Base-by-base conservation (phyloP, 2,888 invertebrate genomes). In the Drosophila tripunctata region DNA sequence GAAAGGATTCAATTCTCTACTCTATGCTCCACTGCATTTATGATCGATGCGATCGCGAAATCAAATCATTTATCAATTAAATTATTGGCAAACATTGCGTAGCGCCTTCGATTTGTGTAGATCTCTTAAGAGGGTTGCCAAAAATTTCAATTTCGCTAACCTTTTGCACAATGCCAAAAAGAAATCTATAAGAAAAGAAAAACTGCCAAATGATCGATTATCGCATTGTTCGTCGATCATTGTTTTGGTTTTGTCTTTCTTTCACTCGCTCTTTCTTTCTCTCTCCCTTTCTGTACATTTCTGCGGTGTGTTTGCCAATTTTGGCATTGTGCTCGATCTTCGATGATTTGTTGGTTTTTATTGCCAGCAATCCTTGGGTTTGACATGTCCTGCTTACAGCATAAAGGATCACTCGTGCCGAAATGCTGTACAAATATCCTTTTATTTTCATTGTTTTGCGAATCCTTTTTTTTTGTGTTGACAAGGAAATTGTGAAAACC, bases 41-140 rank as follows among this genome's bases (percentile, higher is more conserved):
- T 88, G 83, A 88, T 83, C 67, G 88, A 83, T 83, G 80, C 48
- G 33, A 67, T 21, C n/a, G 44, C 24, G 60, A 51, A 78, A 80
- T 84, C 81, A 87, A 84, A 87, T 85, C 87, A 87, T 85, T 88
- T 85, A 88, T 88, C 84, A 85, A 85, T 85, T 85, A 85, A 73
- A 85, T 81, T 88, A 85, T 85, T 85, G 84, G 88, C 84, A 85
- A 85, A 85, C 84, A 85, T 85, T 88, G 88, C 60, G 84, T 71
- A 43, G 72, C 56, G 77, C 84, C 84, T 57, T 87, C 67, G 12
- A 52, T 35, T 19, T 52, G 55, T 55, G 36, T 45, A 54, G 50
- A 75, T 75, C 14, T 38, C 64, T 65, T 54, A 12, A 61, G 47
- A 73, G 78, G 75, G 78, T 84, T 84, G 65, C 48, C 65, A 64